Conservation (phyloP, 2,113 vertebrate species). For the Rhodinocichla rosea region DNA sequence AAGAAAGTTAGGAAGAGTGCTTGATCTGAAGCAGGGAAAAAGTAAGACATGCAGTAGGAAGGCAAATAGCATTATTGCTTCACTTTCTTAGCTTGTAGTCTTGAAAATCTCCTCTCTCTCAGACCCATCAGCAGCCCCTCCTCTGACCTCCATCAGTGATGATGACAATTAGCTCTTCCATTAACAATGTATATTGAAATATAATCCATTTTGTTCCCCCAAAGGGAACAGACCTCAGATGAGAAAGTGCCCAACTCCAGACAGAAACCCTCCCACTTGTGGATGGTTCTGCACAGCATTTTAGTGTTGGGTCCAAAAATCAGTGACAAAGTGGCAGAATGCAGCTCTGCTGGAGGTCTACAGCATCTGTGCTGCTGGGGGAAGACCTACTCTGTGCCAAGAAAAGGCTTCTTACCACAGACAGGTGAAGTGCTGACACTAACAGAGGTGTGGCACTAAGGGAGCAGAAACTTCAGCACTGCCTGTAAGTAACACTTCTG, state of each 20-base stretch:
- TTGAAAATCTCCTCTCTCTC: not conserved
- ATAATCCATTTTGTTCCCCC: not conserved
- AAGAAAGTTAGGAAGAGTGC: not conserved
- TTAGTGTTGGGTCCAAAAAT: not conserved
- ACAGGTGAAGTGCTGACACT: not conserved
- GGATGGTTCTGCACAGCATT: no score
- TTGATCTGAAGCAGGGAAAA: not conserved
- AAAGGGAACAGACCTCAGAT: not conserved
- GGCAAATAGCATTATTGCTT: not conserved
- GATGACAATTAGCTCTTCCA: not conserved
- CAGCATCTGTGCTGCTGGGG: rapidly evolving
- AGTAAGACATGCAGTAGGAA: not conserved
- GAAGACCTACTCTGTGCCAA: not conserved
- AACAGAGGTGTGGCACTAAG: not conserved
- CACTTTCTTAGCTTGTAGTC: not conserved
- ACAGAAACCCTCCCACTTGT: not conserved
- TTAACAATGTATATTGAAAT: not conserved
- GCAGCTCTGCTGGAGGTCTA: not conserved
- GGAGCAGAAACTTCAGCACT: rapidly evolving
- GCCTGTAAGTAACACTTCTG: not conserved
- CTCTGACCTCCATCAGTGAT: not conserved
- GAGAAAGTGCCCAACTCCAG: not conserved
- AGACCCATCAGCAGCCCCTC: not conserved
- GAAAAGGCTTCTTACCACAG: not conserved
- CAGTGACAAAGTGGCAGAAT: rapidly evolving